Conservation (phyloP, 2,888 invertebrate genomes). For the Drosophila borealis region DNA sequence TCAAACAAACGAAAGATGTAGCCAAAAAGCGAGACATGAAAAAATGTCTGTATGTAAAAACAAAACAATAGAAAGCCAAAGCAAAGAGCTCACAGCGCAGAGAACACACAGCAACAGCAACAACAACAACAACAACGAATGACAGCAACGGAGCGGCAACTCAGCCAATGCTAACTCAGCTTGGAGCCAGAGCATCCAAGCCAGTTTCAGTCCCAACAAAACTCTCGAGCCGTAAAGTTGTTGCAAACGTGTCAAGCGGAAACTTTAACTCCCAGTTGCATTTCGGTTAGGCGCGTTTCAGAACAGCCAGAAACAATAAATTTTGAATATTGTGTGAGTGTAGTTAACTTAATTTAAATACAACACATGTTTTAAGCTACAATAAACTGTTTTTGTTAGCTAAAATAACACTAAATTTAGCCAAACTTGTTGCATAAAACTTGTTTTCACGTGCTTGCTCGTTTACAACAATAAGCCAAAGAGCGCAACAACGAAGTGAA, state of each 20-base stretch:
- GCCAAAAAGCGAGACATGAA: conserved; percentile 59
- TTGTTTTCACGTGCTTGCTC: conserved; percentile 70
- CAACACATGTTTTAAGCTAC: conserved; percentile 10
- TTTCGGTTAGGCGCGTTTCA: conserved; percentile 21
- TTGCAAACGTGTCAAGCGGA: conserved; percentile 64
- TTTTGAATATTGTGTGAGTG: conserved; percentile 47
- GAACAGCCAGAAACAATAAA: conserved; percentile 1
- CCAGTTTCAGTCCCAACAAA: conserved; percentile 60
- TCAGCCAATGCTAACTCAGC: conserved; percentile 39
- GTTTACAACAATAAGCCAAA: conserved; percentile 26
- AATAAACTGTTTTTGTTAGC: neutral
- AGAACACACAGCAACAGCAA: neutral
- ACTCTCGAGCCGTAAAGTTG: conserved; percentile 66
- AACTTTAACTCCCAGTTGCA: conserved; percentile 16
- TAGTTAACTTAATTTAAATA: conserved; percentile 24
- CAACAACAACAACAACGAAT: conserved; percentile 15
- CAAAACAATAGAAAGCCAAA: conserved; percentile 40
- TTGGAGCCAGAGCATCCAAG: conserved; percentile 52
- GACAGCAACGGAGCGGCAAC: conserved; percentile 44
- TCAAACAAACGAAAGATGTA: conserved; percentile 70
- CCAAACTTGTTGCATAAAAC: conserved; percentile 69
- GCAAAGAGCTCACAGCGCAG: conserved; percentile 16
- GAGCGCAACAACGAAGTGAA: conserved; percentile 42
- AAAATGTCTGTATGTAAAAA: conserved; percentile 55
- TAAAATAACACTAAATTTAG: conserved; percentile 29